Conservation (phyloP, 2,888 invertebrate genomes). For the Bursaphelenchus okinawaensis region DNA sequence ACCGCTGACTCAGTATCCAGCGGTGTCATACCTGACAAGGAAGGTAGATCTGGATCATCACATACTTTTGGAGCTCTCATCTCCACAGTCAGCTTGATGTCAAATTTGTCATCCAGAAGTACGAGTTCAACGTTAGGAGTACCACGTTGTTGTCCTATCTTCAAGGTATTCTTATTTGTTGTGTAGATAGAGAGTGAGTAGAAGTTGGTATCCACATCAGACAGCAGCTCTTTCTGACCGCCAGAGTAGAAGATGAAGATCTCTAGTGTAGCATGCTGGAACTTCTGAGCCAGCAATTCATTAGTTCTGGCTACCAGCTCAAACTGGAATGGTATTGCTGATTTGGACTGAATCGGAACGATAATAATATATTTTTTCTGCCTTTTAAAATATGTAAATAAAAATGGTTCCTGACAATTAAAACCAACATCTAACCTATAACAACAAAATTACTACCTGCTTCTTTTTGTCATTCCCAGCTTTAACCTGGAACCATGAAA, state of each 20-base stretch:
- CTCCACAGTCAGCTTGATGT: conserved; percentile 21
- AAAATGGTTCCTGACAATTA: no score
- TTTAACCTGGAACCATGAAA: conserved; percentile 41
- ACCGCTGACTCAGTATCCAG: background rate
- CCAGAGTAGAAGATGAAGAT: conserved; percentile 41
- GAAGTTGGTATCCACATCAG: conserved; percentile 26
- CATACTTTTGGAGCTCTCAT: conserved; percentile 32
- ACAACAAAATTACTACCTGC: no score
- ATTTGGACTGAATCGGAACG: no score
- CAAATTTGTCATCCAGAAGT: conserved; percentile 21
- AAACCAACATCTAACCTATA: no score
- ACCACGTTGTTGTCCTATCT: conserved; percentile 30
- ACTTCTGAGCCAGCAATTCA: no score
- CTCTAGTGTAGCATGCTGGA: conserved; percentile 35
- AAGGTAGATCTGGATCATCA: conserved; percentile 32
- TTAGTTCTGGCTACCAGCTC: no score
- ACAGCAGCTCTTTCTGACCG: conserved; percentile 35
- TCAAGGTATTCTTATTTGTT: conserved; percentile 33
- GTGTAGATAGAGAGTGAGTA: conserved; percentile 35
- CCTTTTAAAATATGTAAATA: background rate
- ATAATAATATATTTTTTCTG: background rate
- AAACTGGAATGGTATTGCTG: no score
- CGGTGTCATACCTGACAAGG: conserved; percentile 20
- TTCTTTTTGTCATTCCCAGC: background rate
- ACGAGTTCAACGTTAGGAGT: conserved; percentile 34